These are phyloP conservation scores for Brachionus koreanus DNA, from an alignment of 1,140 invertebrate species.

Conservation along the genomic window DNA sequence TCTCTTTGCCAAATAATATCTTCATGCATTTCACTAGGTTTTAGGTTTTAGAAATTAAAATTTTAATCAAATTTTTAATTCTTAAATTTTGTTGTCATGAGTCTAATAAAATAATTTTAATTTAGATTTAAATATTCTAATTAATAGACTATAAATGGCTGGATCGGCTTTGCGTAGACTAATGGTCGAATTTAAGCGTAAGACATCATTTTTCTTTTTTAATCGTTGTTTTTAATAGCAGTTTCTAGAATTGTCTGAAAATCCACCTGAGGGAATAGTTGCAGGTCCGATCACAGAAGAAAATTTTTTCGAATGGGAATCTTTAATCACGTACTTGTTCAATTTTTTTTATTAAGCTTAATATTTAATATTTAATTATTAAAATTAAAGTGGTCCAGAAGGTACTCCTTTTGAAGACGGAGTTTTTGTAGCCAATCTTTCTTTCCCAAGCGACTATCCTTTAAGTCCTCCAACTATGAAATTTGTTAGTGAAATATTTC, in stretches of 20 bases:
- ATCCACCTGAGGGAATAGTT: slow-evolving; percentile 86
- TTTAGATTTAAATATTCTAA: slow-evolving; percentile 9
- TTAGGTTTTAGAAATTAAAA: neutral
- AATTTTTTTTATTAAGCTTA: neutral
- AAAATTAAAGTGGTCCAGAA: slow-evolving; percentile 72
- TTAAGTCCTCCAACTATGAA: slow-evolving; percentile 98
- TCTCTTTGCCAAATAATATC: slow-evolving; percentile 38
- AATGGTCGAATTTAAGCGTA: slow-evolving; percentile 97
- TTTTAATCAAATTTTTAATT: slow-evolving; percentile 11
- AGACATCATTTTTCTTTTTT: slow-evolving; percentile 49
- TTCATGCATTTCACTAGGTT: neutral
- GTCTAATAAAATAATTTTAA: neutral
- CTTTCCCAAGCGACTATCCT: slow-evolving; percentile 96
- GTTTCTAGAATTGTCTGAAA: slow-evolving; percentile 81
- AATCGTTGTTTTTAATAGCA: neutral
- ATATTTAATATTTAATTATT: neutral
- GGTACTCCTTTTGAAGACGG: slow-evolving; percentile 98
- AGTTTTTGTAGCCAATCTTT: slow-evolving; percentile 88
- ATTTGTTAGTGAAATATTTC: slow-evolving; percentile 98
- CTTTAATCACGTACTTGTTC: slow-evolving; percentile 79
- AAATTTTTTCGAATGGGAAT: slow-evolving; percentile 99
- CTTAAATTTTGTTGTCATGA: slow-evolving; percentile 2
- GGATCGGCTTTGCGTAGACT: slow-evolving; percentile 88
- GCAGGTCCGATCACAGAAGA: slow-evolving; percentile 94
- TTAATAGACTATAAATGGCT: slow-evolving; percentile 70